Evolutionary conservation across 1,140 invertebrate species (phyloP).

Genomic region (Conus ventricosus): DNA sequence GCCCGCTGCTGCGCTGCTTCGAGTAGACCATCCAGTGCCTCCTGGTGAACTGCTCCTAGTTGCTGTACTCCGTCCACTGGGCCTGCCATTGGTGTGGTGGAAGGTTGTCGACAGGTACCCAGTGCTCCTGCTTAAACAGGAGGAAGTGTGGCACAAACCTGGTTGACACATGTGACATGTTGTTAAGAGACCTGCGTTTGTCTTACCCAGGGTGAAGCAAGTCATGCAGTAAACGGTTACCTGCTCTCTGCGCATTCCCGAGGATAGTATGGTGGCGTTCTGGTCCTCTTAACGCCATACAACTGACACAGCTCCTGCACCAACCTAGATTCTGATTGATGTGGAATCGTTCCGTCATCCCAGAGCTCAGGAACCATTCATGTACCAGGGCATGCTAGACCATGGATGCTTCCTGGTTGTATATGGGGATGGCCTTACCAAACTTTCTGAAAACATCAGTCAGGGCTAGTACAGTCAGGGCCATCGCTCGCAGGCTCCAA

Average conservation of each 20-base stretch:
- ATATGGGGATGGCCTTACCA: too few relatives aligned
- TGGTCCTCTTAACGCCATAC: conserved; percentile 4
- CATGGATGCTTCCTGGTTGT: too few relatives aligned
- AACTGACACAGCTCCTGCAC: neutral
- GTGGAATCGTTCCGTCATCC: too few relatives aligned
- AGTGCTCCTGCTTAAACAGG: conserved; percentile 39
- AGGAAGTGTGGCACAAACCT: conserved; percentile 46
- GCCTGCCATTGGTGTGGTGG: neutral
- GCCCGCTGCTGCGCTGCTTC: too few relatives aligned
- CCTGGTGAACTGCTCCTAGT: too few relatives aligned
- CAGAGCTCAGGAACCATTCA: too few relatives aligned
- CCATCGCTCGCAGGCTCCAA: too few relatives aligned
- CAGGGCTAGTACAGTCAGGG: too few relatives aligned
- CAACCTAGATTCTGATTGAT: conserved; percentile 20
- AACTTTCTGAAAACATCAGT: too few relatives aligned
- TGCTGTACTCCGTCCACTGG: neutral
- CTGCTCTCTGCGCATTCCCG: conserved; percentile 45
- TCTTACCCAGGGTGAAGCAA: conserved; percentile 36
- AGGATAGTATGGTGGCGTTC: conserved; percentile 47
- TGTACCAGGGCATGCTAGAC: too few relatives aligned
- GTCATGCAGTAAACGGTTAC: conserved; percentile 42
- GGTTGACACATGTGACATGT: conserved; percentile 42
- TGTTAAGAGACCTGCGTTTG: conserved; percentile 41
- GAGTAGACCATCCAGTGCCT: too few relatives aligned
- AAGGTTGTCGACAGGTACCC: conserved; percentile 37